A percentile compares a stretch with the other conserved stretches of the same genome.
Evolutionary conservation across 2,888 invertebrate species (phyloP).

Genomic region (Oegoconia quadripuncta): DNA sequence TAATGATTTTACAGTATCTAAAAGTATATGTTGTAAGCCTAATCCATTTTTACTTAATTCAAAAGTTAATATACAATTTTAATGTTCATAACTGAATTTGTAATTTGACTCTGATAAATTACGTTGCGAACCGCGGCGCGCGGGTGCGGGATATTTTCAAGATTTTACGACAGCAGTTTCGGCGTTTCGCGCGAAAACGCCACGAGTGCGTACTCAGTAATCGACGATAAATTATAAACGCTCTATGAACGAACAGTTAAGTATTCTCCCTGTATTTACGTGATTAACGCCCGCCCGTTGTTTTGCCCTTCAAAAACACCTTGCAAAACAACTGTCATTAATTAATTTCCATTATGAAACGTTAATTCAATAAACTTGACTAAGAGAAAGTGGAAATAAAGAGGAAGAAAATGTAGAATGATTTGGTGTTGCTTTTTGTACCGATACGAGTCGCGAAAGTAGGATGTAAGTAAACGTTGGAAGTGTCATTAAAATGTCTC

Average conservation of each 20-base stretch:
- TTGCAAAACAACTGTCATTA: conserved; percentile 32
- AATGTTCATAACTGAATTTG: conserved; percentile 13
- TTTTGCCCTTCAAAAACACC: conserved; percentile 24
- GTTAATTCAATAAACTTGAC: neutral
- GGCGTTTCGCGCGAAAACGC: conserved; percentile 28
- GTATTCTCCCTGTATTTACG: conserved; percentile 29
- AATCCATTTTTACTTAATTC: neutral
- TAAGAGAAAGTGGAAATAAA: neutral
- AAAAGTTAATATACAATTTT: neutral
- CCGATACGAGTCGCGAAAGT: too few species aligned
- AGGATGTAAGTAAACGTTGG: too few species aligned
- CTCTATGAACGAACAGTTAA: conserved; percentile 36
- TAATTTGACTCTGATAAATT: conserved; percentile 14
- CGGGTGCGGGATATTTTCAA: conserved; percentile 33
- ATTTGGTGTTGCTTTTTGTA: too few species aligned
- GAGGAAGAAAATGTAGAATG: too few species aligned
- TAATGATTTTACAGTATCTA: neutral
- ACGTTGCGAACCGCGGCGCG: conserved; percentile 16
- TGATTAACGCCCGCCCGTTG: conserved; percentile 18
- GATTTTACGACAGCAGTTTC: conserved; percentile 44
- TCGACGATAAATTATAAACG: conserved; percentile 44
- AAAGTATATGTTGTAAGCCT: neutral
- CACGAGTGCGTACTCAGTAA: conserved; percentile 41
- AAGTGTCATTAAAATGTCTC: too few species aligned
- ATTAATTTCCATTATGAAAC: conserved; percentile 20